Percentiles rank a stretch among this genome's conserved stretches.
These are phyloP conservation scores for Nasua narica DNA, from an alignment of 2,797 vertebrate genomes.

Conservation along the genomic window DNA sequence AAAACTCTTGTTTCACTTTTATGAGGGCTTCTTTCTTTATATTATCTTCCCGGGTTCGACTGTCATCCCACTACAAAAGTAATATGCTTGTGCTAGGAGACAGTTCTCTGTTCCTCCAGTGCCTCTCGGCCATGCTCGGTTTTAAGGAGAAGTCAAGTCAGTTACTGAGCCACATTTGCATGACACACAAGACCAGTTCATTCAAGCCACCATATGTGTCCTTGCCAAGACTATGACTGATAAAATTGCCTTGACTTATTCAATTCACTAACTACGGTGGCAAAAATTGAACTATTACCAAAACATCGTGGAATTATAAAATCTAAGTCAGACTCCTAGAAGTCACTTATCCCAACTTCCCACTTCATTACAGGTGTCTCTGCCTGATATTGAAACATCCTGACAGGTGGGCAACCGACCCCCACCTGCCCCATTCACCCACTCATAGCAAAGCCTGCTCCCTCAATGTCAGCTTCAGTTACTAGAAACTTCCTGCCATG, in stretches of 20 bases:
- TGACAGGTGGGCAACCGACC: not conserved
- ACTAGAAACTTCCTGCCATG: not conserved
- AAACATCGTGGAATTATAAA: not conserved
- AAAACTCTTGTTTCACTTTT: not conserved
- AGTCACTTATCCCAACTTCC: not conserved
- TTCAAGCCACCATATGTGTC: not conserved
- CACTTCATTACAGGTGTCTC: not conserved
- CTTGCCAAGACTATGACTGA: not conserved
- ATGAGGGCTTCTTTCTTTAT: not conserved
- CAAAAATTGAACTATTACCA: not conserved
- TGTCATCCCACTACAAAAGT: not conserved
- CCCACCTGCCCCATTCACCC: rapidly evolving
- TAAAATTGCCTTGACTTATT: not conserved
- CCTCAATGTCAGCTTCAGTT: not conserved
- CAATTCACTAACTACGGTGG: not conserved
- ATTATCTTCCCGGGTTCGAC: not conserved
- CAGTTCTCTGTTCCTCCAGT: not conserved
- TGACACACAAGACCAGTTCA: rapidly evolving
- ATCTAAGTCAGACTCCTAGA: not conserved
- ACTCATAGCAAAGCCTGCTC: not conserved
- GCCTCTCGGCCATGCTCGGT: not conserved
- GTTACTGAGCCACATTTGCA: rapidly evolving
- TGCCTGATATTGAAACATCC: not conserved
- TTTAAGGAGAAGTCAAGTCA: not conserved
- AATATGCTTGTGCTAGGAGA: not conserved